These are phyloP conservation scores for Ceratotherium simum DNA, from an alignment of 2,113 vertebrate species.

Conservation along the genomic window DNA sequence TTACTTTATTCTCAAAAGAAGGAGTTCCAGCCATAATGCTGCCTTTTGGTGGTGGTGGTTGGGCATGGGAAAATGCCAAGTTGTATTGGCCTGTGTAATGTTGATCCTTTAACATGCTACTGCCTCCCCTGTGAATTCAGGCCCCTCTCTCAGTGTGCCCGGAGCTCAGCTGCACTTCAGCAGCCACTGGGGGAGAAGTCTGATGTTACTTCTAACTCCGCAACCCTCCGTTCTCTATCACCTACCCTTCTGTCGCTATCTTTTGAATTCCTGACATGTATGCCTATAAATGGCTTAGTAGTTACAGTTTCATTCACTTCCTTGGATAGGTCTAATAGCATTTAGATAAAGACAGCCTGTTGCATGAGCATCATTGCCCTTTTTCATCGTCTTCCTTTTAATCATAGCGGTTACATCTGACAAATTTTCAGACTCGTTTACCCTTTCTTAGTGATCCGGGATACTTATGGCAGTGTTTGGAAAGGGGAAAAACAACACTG, in stretches of 20 bases:
- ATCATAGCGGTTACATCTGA: neutral
- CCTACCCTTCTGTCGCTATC: neutral
- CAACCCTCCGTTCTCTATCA: neutral
- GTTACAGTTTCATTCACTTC: neutral
- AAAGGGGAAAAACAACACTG: neutral
- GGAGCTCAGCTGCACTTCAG: neutral
- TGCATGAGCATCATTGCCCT: neutral
- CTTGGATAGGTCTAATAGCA: neutral
- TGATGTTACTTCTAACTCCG: neutral
- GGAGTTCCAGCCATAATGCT: neutral
- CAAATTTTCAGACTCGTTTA: slow-evolving; percentile 19
- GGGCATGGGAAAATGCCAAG: neutral
- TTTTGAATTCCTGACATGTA: slow-evolving; percentile 36
- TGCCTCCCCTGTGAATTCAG: neutral
- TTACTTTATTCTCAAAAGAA: slow-evolving; percentile 19
- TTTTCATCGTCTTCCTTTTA: slow-evolving; percentile 23
- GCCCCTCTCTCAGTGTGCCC: neutral
- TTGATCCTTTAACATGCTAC: neutral
- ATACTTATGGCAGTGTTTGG: neutral
- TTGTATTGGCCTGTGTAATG: neutral
- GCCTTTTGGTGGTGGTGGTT: neutral
- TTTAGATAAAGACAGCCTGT: neutral
- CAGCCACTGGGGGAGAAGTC: neutral
- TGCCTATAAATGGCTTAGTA: neutral
- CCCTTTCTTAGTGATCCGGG: neutral